phyloP scores from a whole-genome alignment of 2,888 invertebrate species.

The Axea sp. region DNA sequence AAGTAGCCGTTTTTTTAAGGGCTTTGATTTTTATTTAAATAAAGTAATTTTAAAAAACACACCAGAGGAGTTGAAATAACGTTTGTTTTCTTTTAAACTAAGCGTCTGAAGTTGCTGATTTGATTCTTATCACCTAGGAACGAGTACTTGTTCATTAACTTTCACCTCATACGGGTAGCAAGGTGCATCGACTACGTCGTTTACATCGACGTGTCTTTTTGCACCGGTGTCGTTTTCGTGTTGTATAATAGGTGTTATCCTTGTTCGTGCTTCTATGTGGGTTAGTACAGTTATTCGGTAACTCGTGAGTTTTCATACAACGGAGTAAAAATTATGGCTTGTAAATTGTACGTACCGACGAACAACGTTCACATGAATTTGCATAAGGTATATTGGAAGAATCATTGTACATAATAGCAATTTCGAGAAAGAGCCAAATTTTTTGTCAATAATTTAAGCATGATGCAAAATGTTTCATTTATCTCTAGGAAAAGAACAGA shows the following conservation, averaged over 20 bases:
- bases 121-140: conserved; percentile 36
- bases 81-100: too few relatives aligned
- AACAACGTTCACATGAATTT: background rate
- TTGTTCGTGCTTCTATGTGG: conserved; percentile 44
- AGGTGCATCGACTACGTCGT: conserved; percentile 63
- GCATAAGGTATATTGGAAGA: conserved; percentile 1
- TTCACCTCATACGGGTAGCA: conserved; percentile 68
- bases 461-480: too few relatives aligned
- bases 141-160: conserved; percentile 54
- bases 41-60: too few relatives aligned
- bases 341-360: conserved; percentile 12
- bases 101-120: conserved; percentile 40
- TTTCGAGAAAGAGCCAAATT: conserved; percentile 11
- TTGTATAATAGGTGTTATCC: conserved; percentile 64
- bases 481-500: too few relatives aligned
- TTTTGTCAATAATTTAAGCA: too few relatives aligned
- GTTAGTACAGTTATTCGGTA: conserved; percentile 44
- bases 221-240: conserved; percentile 26
- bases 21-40: too few relatives aligned
- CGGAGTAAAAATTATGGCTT: conserved; percentile 13
- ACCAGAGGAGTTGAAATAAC: too few relatives aligned
- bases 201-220: conserved; percentile 31
- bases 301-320: conserved; percentile 2
- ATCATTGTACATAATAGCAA: background rate
- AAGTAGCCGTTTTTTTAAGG: too few relatives aligned